phyloP scores from a whole-genome alignment of 2,888 invertebrate species.

The Andrena hattorfiana region DNA sequence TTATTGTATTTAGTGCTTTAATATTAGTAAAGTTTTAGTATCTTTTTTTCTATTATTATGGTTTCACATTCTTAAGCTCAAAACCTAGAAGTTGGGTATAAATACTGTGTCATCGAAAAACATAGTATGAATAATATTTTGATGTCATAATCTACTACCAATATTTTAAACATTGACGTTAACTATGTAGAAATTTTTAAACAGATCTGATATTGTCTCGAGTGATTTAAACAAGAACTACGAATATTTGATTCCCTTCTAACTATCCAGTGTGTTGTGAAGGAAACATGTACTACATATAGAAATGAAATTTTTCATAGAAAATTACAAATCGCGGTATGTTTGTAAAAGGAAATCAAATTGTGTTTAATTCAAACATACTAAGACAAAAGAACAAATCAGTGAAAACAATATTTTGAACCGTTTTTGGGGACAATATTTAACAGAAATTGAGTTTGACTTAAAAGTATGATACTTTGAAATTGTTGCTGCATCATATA shows the following conservation, averaged over 20 bases:
- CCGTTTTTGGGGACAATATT: background rate
- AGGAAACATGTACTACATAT: background rate
- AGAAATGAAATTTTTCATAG: slow-evolving; percentile 20
- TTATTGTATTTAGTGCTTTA: no score
- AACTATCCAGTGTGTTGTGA: background rate
- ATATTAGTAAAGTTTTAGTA: no score
- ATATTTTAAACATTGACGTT: background rate
- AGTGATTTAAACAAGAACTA: slow-evolving; percentile 7
- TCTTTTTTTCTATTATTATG: no score
- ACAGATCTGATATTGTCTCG: background rate
- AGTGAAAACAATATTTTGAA: background rate
- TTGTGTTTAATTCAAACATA: background rate
- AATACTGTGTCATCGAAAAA: no score
- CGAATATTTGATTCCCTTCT: slow-evolving; percentile 18
- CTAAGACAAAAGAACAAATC: background rate
- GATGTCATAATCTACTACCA: no score
- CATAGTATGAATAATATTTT: no score
- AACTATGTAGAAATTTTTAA: background rate
- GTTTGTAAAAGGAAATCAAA: slow-evolving; percentile 6
- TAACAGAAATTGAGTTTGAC: background rate
- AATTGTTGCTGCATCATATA: background rate
- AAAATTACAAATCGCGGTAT: slow-evolving; percentile 10
- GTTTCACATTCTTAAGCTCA: no score
- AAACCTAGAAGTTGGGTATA: no score
- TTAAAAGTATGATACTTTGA: background rate